phyloP scores from a whole-genome alignment of 2,888 invertebrate species.

The Apamea sordens region DNA sequence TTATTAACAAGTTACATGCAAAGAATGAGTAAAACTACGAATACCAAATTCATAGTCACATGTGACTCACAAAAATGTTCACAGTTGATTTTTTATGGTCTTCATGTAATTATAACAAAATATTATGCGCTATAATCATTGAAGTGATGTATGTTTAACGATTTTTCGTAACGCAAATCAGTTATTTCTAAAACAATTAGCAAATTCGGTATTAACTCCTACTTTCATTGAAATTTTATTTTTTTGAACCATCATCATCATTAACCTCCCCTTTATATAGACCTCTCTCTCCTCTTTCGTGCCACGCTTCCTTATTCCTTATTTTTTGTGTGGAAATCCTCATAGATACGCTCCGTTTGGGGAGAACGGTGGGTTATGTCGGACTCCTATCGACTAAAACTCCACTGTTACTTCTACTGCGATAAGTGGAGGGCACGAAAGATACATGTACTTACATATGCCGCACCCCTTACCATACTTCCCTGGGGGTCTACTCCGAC shows the following conservation, averaged over 20 bases:
- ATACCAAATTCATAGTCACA: constrained; percentile 25
- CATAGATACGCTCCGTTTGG: too few species aligned
- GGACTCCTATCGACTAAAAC: background rate
- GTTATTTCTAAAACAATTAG: constrained; percentile 26
- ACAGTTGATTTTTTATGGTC: constrained; percentile 19
- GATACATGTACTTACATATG: background rate
- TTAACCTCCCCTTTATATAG: too few species aligned
- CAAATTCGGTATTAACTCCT: background rate
- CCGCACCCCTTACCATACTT: background rate
- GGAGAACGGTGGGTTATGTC: background rate
- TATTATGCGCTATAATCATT: constrained; percentile 43
- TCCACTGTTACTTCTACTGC: background rate
- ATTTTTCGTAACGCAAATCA: constrained; percentile 24
- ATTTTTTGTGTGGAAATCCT: too few species aligned
- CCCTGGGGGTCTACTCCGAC: too few species aligned
- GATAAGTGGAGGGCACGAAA: rapidly evolving
- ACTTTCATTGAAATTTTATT: background rate
- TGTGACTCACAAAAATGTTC: background rate
- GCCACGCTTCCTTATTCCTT: background rate
- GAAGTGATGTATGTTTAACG: constrained; percentile 14
- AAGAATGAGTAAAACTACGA: background rate
- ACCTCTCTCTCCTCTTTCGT: too few species aligned
- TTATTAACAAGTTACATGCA: background rate
- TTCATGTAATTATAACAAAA: constrained; percentile 42
- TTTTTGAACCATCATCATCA: background rate